Conservation (phyloP, 2,113 vertebrate genomes). For the Python bivittatus region DNA sequence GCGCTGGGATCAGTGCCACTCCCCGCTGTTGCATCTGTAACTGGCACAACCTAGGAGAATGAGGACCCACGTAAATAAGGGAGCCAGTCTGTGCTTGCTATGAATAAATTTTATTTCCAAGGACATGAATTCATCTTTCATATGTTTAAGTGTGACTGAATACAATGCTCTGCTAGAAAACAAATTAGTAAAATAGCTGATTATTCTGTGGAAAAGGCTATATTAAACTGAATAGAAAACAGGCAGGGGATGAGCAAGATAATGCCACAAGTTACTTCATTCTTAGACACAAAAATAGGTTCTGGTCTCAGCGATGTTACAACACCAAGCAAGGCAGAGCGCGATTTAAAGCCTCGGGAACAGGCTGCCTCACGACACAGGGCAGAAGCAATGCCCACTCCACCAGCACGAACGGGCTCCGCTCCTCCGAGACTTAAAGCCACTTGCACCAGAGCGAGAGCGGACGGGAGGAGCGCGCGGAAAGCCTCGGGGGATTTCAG, state of each 20-base stretch:
- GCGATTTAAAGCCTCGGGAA: slow-evolving; percentile 38
- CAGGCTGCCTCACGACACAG: slow-evolving; percentile 5
- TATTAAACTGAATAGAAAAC: slow-evolving; percentile 3
- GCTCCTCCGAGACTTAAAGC: background rate
- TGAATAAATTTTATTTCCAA: background rate
- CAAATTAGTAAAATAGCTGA: background rate
- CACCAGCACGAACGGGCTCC: background rate
- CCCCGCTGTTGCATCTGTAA: background rate
- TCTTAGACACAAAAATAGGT: slow-evolving; percentile 30
- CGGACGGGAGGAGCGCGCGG: slow-evolving; percentile 15
- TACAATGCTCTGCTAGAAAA: slow-evolving; percentile 24
- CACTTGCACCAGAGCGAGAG: background rate
- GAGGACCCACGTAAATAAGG: background rate
- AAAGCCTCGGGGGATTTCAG: slow-evolving; percentile 48
- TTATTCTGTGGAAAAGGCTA: slow-evolving; percentile 3
- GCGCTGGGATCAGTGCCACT: background rate
- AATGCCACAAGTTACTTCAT: slow-evolving; percentile 29
- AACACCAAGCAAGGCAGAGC: slow-evolving; percentile 40
- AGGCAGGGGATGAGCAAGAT: background rate
- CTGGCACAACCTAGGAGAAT: background rate
- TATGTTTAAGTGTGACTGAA: background rate
- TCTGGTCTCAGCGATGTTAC: slow-evolving; percentile 36
- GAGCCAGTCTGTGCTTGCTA: background rate
- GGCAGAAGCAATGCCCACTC: slow-evolving; percentile 37
- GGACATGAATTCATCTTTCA: background rate